phyloP scores from a whole-genome alignment of 2,888 invertebrate genomes.

The Lagria hirta region DNA sequence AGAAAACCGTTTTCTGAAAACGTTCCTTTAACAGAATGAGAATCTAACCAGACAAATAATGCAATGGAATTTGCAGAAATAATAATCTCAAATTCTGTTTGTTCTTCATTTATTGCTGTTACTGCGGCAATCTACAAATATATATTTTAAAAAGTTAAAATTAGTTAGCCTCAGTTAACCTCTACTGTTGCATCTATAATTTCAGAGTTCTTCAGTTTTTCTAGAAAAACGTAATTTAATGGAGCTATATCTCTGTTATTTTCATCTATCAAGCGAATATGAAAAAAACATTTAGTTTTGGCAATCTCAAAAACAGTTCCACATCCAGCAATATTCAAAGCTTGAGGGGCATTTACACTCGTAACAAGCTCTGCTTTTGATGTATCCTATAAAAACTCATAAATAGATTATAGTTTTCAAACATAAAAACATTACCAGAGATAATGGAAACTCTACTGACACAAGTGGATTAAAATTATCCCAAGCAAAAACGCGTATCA shows the following conservation, averaged over 20 bases:
- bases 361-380: conserved; percentile 11
- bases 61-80: conserved; percentile 60
- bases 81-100: conserved; percentile 45
- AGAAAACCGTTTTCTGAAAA: conserved; percentile 78
- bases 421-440: conserved; percentile 24
- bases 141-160: too few relatives aligned
- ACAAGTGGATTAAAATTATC: conserved; percentile 22
- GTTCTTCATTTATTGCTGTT: conserved; percentile 27
- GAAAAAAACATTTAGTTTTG: conserved; percentile 52
- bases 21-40: conserved; percentile 58
- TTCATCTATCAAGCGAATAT: conserved; percentile 52
- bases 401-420: not conserved
- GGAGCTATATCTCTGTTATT: conserved; percentile 55
- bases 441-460: conserved; percentile 24
- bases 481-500: conserved; percentile 63
- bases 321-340: conserved; percentile 45
- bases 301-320: conserved; percentile 39
- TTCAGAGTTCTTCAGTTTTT: conserved; percentile 59
- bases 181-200: too few relatives aligned
- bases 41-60: conserved; percentile 71
- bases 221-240: conserved; percentile 70
- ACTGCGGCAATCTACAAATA: conserved; percentile 2
- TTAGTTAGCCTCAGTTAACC: too few relatives aligned
- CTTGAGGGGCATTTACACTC: conserved; percentile 36
- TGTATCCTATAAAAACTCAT: conserved; percentile 24